Evolutionary conservation across 1,140 invertebrate genomes (phyloP).

Genomic region (Aethina tumida): DNA sequence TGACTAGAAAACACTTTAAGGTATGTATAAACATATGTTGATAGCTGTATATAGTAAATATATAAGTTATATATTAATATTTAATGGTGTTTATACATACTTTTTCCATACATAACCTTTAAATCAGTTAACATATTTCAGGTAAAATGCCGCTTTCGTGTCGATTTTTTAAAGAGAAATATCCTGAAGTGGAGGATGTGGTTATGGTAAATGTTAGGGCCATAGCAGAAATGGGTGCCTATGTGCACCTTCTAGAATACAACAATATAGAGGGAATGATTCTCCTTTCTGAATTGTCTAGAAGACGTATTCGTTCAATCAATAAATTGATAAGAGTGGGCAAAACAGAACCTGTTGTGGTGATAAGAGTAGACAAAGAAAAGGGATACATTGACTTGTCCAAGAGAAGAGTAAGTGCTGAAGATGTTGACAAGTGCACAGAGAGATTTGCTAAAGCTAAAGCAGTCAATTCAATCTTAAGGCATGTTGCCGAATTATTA

Average conservation of each 20-base stretch:
- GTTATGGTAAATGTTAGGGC: conserved; percentile 98
- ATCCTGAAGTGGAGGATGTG: conserved; percentile 98
- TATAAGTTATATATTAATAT: too few species aligned
- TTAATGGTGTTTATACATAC: too few species aligned
- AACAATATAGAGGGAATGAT: conserved; percentile 99
- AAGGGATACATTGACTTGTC: conserved; percentile 99
- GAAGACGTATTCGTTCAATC: conserved; percentile 96
- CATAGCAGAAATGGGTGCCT: conserved; percentile 99
- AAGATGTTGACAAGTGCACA: conserved; percentile 97
- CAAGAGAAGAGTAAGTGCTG: conserved; percentile 94
- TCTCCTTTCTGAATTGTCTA: conserved; percentile 88
- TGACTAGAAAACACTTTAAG: too few species aligned
- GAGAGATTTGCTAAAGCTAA: conserved; percentile 98
- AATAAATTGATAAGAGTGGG: conserved; percentile 99
- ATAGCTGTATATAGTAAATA: too few species aligned
- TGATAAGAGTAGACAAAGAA: conserved; percentile 98
- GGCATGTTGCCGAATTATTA: conserved; percentile 93
- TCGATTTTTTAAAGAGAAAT: conserved; percentile 96
- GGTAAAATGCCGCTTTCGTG: conserved; percentile 84
- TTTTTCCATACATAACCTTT: too few species aligned
- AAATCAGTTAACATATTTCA: conserved; percentile 17
- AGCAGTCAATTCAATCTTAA: conserved; percentile 94
- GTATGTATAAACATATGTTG: too few species aligned
- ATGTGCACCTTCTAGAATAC: conserved; percentile 95
- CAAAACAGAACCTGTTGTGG: conserved; percentile 97